Percentiles rank a stretch among this genome's conserved stretches.
phyloP scores from a whole-genome alignment of 2,888 invertebrate genomes.

The Rhyacophila evoluta region DNA sequence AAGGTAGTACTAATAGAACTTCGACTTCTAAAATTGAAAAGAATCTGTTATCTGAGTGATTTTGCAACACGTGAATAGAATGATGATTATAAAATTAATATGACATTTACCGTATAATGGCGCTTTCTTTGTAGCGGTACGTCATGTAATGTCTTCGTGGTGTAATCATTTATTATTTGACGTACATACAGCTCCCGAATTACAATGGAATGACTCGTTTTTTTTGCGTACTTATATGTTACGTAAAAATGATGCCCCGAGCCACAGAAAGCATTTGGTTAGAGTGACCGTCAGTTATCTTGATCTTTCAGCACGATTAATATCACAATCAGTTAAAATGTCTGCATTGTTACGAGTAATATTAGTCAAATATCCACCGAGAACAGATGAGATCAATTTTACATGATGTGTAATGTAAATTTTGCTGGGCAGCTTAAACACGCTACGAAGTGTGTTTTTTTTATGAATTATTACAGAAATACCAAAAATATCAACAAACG shows the following conservation, averaged over 20 bases:
- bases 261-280: background rate
- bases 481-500: too few relatives aligned
- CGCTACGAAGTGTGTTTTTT: too few relatives aligned
- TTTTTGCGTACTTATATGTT: background rate
- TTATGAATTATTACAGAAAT: too few relatives aligned
- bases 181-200: constrained; percentile 11
- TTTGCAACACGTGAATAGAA: background rate
- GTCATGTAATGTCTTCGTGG: constrained; percentile 4
- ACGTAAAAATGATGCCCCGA: constrained; percentile 9
- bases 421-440: too few relatives aligned
- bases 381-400: too few relatives aligned
- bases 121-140: background rate
- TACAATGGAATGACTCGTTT: background rate
- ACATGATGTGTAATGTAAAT: too few relatives aligned
- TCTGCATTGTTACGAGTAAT: too few relatives aligned
- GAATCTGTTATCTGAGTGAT: background rate
- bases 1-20: background rate
- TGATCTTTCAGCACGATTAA: too few relatives aligned
- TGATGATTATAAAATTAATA: background rate
- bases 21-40: background rate
- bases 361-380: too few relatives aligned
- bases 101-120: background rate
- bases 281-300: background rate
- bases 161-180: constrained; percentile 11
- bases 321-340: too few relatives aligned